Conservation (phyloP, 2,888 invertebrate species). For the Bombylius discolor region DNA sequence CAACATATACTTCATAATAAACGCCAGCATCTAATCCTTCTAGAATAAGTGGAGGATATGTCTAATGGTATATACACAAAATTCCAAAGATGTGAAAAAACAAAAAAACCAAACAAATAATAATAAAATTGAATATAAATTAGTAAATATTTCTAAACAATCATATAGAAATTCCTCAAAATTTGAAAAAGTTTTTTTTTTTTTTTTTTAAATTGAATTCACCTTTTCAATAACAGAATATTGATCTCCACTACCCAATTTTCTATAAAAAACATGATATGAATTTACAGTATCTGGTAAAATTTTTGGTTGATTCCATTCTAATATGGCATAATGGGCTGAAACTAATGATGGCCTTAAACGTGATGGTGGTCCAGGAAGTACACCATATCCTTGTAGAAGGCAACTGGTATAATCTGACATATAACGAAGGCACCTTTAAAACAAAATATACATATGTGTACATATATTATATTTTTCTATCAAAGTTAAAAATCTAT, state of each 20-base stretch:
- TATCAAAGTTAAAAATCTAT: too few species aligned
- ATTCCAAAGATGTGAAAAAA: too few species aligned
- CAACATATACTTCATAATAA: conserved; percentile 68
- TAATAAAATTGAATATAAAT: too few species aligned
- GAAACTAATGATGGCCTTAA: conserved; percentile 61
- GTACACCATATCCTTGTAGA: conserved; percentile 70
- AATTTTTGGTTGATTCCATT: conserved; percentile 61
- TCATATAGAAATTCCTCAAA: too few species aligned
- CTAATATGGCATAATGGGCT: conserved; percentile 61
- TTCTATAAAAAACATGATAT: conserved; percentile 49
- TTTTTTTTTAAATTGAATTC: too few species aligned
- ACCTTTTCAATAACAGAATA: conserved; percentile 43
- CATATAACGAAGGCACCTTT: conserved; percentile 67
- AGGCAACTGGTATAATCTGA: conserved; percentile 68
- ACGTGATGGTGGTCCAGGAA: conserved; percentile 58
- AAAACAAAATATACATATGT: too few species aligned
- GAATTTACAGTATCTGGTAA: conserved; percentile 57
- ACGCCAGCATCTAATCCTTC: conserved; percentile 60
- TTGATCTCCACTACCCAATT: conserved; percentile 42
- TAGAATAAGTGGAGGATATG: conserved; percentile 59
- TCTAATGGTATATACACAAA: conserved; percentile 17
- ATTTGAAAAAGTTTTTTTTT: too few species aligned
- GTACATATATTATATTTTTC: neutral
- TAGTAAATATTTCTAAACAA: too few species aligned
- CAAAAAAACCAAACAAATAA: too few species aligned